phyloP scores from a whole-genome alignment of 2,113 vertebrate genomes.

The Entomyzon cyanotis region DNA sequence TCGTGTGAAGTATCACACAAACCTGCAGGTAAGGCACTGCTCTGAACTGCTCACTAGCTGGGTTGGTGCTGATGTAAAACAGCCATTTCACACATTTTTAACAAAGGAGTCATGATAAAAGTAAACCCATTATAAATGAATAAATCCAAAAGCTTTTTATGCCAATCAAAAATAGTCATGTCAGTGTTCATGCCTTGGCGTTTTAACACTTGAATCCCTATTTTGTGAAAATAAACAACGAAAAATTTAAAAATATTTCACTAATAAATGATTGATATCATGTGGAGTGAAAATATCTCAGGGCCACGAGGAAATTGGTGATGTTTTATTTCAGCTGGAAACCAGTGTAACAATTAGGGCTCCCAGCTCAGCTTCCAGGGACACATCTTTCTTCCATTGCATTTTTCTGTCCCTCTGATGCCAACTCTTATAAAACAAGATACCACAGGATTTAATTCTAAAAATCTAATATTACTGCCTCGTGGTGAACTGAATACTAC shows the following conservation, averaged over 20 bases:
- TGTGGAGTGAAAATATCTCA: neutral
- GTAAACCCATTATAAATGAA: neutral
- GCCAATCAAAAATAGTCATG: fast-evolving
- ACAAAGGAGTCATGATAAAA: neutral
- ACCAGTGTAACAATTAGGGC: neutral
- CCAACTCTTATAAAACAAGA: constrained; percentile 73
- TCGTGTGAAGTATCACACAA: neutral
- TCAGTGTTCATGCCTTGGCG: fast-evolving
- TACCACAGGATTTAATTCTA: constrained; percentile 68
- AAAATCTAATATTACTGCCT: constrained; percentile 74
- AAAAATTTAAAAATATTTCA: neutral
- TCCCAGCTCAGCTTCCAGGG: constrained; percentile 39
- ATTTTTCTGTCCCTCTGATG: constrained; percentile 39
- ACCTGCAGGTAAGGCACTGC: neutral
- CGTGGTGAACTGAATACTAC: constrained; percentile 57
- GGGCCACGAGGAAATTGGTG: neutral
- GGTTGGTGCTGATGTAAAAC: neutral
- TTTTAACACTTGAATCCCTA: neutral
- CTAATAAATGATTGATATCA: neutral
- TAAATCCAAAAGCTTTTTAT: neutral
- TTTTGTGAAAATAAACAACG: neutral
- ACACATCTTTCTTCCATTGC: constrained; percentile 48
- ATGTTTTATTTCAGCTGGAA: neutral
- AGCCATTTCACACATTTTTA: neutral
- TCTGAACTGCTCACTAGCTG: neutral